Evolutionary conservation across 2,888 invertebrate species (phyloP).

Genomic region (Clostera curtula): DNA sequence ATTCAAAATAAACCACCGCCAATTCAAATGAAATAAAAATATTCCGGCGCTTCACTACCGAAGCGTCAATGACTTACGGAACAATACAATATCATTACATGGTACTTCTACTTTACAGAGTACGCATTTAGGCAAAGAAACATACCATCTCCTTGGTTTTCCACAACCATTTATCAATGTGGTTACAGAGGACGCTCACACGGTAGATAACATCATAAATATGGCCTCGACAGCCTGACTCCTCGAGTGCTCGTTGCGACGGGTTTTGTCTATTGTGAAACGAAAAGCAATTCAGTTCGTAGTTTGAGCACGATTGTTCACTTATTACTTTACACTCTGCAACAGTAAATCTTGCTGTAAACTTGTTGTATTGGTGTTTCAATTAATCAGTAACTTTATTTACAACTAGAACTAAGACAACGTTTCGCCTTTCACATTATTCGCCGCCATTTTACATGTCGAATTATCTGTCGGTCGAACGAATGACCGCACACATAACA

Average conservation of each 20-base stretch:
- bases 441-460: conserved; percentile 79
- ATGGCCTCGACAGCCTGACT: conserved; percentile 79
- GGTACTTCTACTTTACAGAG: conserved; percentile 22
- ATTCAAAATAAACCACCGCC: conserved; percentile 10
- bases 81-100: conserved; percentile 43
- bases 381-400: conserved; percentile 61
- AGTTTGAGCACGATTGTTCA: conserved; percentile 44
- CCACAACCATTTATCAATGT: conserved; percentile 60
- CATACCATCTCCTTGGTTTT: conserved; percentile 67
- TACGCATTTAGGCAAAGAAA: conserved; percentile 30
- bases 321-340: conserved; percentile 44
- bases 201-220: conserved; percentile 78
- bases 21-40: conserved; percentile 34
- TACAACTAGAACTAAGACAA: conserved; percentile 70
- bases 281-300: conserved; percentile 50
- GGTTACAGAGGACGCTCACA: conserved; percentile 70
- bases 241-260: conserved; percentile 68
- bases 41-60: conserved; percentile 58
- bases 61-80: conserved; percentile 62
- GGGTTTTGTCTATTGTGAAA: conserved; percentile 73
- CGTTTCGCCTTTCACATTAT: conserved; percentile 80
- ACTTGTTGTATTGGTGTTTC: conserved; percentile 36
- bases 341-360: conserved; percentile 31
- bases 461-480: conserved; percentile 56
- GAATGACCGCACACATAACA: conserved; percentile 66